Percentiles rank a stretch among this genome's conserved stretches.
These are phyloP conservation scores for Lophura nycthemera DNA, from an alignment of 2,113 vertebrate species.

Conservation along the genomic window DNA sequence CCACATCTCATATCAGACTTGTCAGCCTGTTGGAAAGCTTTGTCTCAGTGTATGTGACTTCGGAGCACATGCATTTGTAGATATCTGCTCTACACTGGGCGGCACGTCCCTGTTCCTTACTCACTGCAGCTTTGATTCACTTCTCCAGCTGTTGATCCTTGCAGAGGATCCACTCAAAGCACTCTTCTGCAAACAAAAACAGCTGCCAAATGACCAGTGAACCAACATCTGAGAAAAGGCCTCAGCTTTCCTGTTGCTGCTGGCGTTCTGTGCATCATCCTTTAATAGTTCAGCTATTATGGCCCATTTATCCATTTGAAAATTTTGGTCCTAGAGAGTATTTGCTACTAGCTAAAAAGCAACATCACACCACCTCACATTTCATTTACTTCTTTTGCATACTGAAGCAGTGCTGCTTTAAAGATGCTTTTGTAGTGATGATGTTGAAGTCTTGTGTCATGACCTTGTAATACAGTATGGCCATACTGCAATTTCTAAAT, in stretches of 20 bases:
- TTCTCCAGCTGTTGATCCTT: neutral
- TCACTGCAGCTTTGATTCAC: neutral
- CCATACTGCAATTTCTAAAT: neutral
- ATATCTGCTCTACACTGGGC: neutral
- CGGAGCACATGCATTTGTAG: neutral
- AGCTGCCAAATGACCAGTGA: neutral
- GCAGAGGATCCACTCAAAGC: neutral
- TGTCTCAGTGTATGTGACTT: neutral
- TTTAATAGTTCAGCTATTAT: neutral
- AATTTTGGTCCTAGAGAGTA: neutral
- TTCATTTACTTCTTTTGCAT: neutral
- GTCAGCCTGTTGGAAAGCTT: neutral
- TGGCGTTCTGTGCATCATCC: neutral
- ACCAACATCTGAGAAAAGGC: neutral
- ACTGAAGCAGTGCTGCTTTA: neutral
- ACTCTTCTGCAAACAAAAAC: neutral
- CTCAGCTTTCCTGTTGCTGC: neutral
- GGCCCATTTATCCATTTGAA: neutral
- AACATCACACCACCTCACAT: neutral
- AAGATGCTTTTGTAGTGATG: neutral
- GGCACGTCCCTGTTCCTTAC: neutral
- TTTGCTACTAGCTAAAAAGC: neutral
- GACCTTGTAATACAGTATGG: neutral
- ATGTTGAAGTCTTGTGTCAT: neutral
- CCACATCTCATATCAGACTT: neutral